Evolutionary conservation across 2,888 invertebrate genomes (phyloP).

Genomic region (Tenodera sinensis): DNA sequence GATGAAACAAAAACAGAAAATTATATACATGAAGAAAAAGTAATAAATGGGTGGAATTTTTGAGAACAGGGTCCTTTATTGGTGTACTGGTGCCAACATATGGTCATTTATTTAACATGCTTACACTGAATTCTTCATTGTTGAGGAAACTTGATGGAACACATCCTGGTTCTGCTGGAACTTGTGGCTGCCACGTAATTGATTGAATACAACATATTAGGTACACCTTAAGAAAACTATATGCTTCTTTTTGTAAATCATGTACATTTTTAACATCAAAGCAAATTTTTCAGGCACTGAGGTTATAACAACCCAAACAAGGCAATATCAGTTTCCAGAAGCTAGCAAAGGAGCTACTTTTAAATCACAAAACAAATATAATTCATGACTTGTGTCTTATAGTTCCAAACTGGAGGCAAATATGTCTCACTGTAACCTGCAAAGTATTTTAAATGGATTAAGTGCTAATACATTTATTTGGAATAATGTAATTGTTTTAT

Average conservation of each 20-base stretch:
- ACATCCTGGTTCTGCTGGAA: conserved; percentile 17
- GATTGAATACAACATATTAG: neutral
- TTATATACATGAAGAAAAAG: conserved; percentile 24
- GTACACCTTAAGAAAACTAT: neutral
- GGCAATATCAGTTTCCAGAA: no score
- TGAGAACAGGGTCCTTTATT: neutral
- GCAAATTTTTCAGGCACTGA: neutral
- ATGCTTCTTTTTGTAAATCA: neutral
- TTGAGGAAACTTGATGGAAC: conserved; percentile 3
- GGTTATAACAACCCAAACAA: no score
- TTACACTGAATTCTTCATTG: neutral
- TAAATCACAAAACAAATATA: no score
- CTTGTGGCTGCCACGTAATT: conserved; percentile 10
- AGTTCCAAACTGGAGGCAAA: no score
- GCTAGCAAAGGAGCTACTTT: no score
- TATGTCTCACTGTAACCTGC: no score
- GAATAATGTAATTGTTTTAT: no score
- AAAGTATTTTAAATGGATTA: no score
- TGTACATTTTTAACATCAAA: neutral
- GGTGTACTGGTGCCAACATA: neutral
- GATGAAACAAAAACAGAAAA: conserved; percentile 33
- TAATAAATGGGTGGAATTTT: neutral
- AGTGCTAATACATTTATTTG: no score
- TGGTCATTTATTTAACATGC: neutral
- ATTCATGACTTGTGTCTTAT: no score